These are phyloP conservation scores for Myrmecophaga tridactyla DNA, from an alignment of 2,113 vertebrate species.

Conservation along the genomic window DNA sequence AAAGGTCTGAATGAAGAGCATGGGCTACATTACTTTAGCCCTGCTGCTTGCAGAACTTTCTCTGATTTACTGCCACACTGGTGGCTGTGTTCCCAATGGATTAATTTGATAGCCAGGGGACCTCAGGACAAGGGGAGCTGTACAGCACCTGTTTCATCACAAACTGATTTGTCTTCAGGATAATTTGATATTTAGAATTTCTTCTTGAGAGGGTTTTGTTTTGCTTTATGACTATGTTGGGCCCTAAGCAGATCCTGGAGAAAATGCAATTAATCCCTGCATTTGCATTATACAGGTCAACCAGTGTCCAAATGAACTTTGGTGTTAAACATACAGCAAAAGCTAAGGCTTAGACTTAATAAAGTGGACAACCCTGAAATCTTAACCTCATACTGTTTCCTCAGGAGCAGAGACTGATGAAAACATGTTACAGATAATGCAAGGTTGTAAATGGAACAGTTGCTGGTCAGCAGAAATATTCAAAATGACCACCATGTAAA, in stretches of 20 bases:
- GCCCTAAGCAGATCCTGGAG: background rate
- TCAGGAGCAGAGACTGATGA: background rate
- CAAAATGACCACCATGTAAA: background rate
- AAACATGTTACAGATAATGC: background rate
- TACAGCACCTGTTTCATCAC: background rate
- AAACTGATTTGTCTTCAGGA: background rate
- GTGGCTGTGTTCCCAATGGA: background rate
- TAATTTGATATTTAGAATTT: background rate
- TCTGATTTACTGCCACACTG: background rate
- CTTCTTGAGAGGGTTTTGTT: background rate
- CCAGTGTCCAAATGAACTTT: background rate
- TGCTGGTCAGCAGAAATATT: background rate
- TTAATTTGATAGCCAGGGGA: background rate
- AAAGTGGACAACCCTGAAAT: background rate
- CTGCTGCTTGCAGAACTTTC: background rate
- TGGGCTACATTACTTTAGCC: background rate
- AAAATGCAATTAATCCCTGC: background rate
- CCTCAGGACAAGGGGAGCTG: background rate
- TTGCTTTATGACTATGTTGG: conserved; percentile 2
- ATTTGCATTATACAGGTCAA: background rate
- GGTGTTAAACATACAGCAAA: background rate
- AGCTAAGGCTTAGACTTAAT: background rate
- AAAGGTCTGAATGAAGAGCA: background rate
- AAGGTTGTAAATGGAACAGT: background rate
- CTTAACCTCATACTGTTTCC: background rate